These are phyloP conservation scores for Pseudochirops cupreus DNA, from an alignment of 2,797 vertebrate genomes.

Conservation along the genomic window DNA sequence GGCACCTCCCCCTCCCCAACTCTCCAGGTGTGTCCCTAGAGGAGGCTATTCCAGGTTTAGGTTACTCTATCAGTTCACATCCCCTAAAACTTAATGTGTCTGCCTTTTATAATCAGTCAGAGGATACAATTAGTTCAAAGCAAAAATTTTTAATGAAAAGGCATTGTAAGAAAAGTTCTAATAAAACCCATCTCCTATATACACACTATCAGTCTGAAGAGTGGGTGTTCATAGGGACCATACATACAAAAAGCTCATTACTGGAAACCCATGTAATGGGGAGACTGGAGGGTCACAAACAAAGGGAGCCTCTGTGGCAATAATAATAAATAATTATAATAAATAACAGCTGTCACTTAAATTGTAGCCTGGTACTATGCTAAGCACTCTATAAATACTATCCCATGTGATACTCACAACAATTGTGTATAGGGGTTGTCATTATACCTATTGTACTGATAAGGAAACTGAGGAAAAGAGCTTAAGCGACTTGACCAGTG, in stretches of 20 bases:
- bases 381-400: background rate
- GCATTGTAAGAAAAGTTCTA: background rate
- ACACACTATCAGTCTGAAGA: background rate
- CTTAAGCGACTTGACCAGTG: background rate
- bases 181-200: background rate
- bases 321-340: background rate
- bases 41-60: background rate
- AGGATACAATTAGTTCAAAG: background rate
- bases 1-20: background rate
- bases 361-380: background rate
- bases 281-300: background rate
- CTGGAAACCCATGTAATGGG: background rate
- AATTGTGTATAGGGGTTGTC: background rate
- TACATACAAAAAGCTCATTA: background rate
- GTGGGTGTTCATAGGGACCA: background rate
- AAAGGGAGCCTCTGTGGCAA: background rate
- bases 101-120: background rate
- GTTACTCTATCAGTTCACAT: background rate
- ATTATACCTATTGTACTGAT: background rate
- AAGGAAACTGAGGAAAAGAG: background rate
- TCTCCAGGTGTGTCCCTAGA: background rate
- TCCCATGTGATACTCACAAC: background rate
- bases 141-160: background rate
- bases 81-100: background rate
- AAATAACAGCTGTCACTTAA: background rate